Evolutionary conservation across 2,113 vertebrate species (phyloP).

Genomic region (Pangasianodon gigas): DNA sequence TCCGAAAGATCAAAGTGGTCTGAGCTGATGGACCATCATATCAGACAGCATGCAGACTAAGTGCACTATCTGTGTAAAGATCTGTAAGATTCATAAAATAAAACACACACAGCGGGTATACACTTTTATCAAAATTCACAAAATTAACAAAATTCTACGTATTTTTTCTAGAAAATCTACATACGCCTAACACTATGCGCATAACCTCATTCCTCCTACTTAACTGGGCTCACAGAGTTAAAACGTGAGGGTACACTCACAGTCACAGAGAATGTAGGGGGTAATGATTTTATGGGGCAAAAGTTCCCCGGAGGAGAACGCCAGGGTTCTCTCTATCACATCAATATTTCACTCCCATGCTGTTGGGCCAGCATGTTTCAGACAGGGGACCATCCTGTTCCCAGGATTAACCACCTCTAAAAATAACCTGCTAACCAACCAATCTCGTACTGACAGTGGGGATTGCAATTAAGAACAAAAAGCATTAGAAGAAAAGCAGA

Average conservation of each 20-base stretch:
- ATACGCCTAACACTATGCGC: constrained; percentile 5
- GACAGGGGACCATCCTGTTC: constrained; percentile 47
- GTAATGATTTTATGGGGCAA: constrained; percentile 54
- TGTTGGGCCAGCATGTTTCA: constrained; percentile 49
- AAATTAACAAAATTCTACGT: background rate
- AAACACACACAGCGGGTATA: background rate
- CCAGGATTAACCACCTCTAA: constrained; percentile 49
- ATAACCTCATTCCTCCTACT: constrained; percentile 27
- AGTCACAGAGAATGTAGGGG: constrained; percentile 24
- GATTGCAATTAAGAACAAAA: constrained; percentile 24
- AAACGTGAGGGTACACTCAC: constrained; percentile 26
- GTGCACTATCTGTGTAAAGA: constrained; percentile 4
- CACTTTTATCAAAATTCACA: background rate
- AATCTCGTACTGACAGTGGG: background rate
- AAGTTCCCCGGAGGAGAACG: constrained; percentile 48
- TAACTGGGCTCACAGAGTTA: constrained; percentile 34
- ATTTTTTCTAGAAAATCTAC: background rate
- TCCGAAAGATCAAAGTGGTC: constrained; percentile 47
- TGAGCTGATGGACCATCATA: constrained; percentile 24
- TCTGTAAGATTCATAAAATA: background rate
- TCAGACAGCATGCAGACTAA: constrained; percentile 31
- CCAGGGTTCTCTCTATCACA: constrained; percentile 45
- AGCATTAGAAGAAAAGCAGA: constrained; percentile 9
- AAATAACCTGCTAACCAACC: constrained; percentile 51
- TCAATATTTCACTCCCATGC: constrained; percentile 59